Conservation (phyloP, 2,113 vertebrate genomes). For the Podarcis raffonei region DNA sequence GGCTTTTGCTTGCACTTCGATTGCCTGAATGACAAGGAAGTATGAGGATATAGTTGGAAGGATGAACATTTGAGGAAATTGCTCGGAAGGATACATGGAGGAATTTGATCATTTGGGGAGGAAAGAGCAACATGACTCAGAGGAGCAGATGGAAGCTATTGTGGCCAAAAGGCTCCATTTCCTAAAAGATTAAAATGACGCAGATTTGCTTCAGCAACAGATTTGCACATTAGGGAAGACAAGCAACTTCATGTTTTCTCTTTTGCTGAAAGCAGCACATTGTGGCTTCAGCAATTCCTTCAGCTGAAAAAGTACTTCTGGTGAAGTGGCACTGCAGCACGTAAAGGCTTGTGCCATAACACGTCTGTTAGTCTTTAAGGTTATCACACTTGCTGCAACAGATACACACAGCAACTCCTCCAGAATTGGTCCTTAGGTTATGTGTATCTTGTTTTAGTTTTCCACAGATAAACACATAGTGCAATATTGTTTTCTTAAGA, state of each 20-base stretch:
- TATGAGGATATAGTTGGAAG: slow-evolving; percentile 11
- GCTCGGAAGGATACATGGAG: slow-evolving; percentile 14
- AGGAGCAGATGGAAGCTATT: slow-evolving; percentile 29
- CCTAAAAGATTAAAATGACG: slow-evolving; percentile 10
- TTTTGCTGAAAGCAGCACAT: neutral
- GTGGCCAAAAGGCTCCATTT: slow-evolving; percentile 37
- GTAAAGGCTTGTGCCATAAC: neutral
- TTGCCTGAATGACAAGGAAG: neutral
- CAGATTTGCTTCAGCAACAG: slow-evolving; percentile 38
- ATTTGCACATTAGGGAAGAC: slow-evolving; percentile 40
- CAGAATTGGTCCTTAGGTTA: neutral
- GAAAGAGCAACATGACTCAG: slow-evolving; percentile 32
- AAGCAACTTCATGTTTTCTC: neutral
- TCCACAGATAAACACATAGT: neutral
- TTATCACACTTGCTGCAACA: neutral
- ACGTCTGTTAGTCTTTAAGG: neutral
- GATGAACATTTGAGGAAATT: slow-evolving; percentile 36
- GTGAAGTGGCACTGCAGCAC: neutral
- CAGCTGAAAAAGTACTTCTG: neutral
- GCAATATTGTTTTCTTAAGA: neutral
- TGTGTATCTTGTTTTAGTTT: neutral
- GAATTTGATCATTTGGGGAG: slow-evolving; percentile 8
- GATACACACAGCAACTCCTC: neutral
- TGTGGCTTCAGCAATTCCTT: neutral
- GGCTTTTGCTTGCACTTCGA: neutral